Percentiles rank a stretch among this genome's conserved stretches.
Evolutionary conservation across 2,113 vertebrate genomes (phyloP).

Genomic region (Pangasianodon gigas): DNA sequence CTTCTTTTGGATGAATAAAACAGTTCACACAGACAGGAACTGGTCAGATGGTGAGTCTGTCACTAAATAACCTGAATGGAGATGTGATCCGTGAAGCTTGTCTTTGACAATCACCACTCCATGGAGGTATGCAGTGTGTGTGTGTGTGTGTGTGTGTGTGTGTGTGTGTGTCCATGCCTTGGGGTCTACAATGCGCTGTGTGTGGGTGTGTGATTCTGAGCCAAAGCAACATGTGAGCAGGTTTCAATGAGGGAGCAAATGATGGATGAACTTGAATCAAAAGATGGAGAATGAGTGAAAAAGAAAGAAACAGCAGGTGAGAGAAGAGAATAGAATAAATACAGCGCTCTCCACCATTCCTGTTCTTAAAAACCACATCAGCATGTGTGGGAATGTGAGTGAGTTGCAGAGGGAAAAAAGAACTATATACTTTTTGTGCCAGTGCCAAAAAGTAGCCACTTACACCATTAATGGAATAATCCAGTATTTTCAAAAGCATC

Average conservation of each 20-base stretch:
- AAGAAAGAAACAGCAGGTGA: conserved; percentile 26
- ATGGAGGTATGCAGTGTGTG: conserved; percentile 30
- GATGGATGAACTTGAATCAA: conserved; percentile 38
- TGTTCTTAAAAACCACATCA: neutral
- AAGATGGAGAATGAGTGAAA: conserved; percentile 14
- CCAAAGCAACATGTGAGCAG: conserved; percentile 16
- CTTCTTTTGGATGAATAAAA: conserved; percentile 29
- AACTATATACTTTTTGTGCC: neutral
- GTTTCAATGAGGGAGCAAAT: conserved; percentile 23
- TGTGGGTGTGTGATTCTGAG: neutral
- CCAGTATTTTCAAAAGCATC: neutral
- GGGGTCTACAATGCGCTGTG: conserved; percentile 1
- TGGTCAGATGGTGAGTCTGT: conserved; percentile 19
- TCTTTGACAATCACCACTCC: conserved; percentile 38
- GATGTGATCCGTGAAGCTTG: conserved; percentile 28
- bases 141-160: conserved; percentile 19
- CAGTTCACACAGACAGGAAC: conserved; percentile 29
- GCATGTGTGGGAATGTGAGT: neutral
- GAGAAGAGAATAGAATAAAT: conserved; percentile 16
- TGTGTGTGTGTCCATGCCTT: neutral
- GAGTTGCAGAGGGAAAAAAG: neutral
- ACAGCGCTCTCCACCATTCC: neutral
- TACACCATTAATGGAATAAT: neutral
- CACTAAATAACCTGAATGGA: conserved; percentile 39
- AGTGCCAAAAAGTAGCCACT: neutral